These are phyloP conservation scores for Coryphaenoides rupestris DNA, from an alignment of 2,113 vertebrate species.

Conservation along the genomic window DNA sequence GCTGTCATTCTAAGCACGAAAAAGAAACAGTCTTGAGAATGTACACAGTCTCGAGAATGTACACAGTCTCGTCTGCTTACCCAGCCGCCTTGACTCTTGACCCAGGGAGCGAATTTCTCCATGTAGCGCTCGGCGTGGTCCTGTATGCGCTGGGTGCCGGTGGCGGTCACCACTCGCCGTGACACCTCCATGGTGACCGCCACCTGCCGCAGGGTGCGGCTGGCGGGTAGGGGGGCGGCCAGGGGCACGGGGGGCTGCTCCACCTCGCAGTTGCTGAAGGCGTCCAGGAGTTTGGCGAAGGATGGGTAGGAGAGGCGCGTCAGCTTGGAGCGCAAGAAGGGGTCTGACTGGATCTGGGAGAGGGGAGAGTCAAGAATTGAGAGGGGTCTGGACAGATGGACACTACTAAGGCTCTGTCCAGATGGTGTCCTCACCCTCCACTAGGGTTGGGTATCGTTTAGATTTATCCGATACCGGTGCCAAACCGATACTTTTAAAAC, in stretches of 20 bases:
- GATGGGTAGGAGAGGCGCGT: constrained; percentile 67
- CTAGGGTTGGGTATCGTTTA: no score
- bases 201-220: constrained; percentile 67
- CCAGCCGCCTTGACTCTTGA: constrained; percentile 73
- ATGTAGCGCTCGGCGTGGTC: constrained; percentile 68
- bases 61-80: constrained; percentile 40
- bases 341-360: constrained; percentile 61
- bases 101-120: constrained; percentile 70
- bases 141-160: constrained; percentile 63
- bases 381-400: background rate
- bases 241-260: constrained; percentile 6
- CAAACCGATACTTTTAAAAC: no score
- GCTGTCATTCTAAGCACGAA: no score
- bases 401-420: no score
- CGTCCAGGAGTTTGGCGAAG: constrained; percentile 63
- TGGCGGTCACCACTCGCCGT: constrained; percentile 69
- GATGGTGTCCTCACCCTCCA: no score
- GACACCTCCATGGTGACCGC: constrained; percentile 74
- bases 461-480: no score
- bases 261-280: constrained; percentile 33
- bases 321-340: constrained; percentile 56
- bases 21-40: no score
- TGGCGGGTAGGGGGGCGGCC: constrained; percentile 12
- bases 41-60: background rate
- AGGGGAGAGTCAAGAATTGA: no score